phyloP scores from a whole-genome alignment of 2,888 invertebrate genomes.

The Drosophila ustulata region DNA sequence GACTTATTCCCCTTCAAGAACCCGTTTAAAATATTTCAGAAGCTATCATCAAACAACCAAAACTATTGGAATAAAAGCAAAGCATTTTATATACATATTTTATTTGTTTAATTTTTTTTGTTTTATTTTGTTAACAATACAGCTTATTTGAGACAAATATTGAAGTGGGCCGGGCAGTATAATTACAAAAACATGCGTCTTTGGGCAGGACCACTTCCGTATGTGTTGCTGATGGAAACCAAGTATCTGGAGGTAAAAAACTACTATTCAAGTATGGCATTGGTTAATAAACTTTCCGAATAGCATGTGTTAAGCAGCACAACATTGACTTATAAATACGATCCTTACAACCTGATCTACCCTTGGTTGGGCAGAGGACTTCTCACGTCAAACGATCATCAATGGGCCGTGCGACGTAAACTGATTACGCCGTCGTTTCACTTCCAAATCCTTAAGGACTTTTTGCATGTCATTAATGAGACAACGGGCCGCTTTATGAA shows the following conservation, averaged over 20 bases:
- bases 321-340: constrained; percentile 84
- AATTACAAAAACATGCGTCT: constrained; percentile 48
- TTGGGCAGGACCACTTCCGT: constrained; percentile 53
- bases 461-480: constrained; percentile 83
- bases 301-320: constrained; percentile 80
- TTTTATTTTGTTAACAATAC: constrained; percentile 1
- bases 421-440: constrained; percentile 86
- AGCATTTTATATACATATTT: not conserved
- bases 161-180: constrained; percentile 39
- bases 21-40: no score
- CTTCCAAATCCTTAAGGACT: constrained; percentile 68
- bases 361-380: constrained; percentile 85
- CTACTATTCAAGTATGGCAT: not conserved
- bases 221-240: constrained; percentile 49
- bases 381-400: constrained; percentile 82
- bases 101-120: not conserved
- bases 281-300: not conserved
- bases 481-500: constrained; percentile 85
- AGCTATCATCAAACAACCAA: no score
- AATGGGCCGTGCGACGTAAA: constrained; percentile 85
- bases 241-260: constrained; percentile 59
- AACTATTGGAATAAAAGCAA: not conserved
- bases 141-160: constrained; percentile 44
- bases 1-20: not conserved
- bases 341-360: constrained; percentile 80